These are phyloP conservation scores for Oncopeltus fasciatus DNA, from an alignment of 1,140 invertebrate species.

Conservation along the genomic window DNA sequence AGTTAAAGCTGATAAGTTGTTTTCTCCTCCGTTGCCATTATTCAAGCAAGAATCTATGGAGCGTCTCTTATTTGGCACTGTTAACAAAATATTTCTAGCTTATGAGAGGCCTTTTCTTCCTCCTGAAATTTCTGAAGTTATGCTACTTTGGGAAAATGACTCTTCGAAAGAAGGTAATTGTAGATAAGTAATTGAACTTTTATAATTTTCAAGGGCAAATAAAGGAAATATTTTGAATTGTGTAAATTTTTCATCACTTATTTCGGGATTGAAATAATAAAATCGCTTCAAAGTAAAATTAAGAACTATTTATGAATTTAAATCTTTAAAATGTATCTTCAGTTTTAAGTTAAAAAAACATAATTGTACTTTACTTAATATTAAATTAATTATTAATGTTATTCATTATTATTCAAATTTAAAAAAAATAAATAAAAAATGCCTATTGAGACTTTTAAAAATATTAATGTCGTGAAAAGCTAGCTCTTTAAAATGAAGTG, in stretches of 20 bases:
- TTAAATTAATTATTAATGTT: too few species aligned
- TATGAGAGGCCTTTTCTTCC: slow-evolving; percentile 82
- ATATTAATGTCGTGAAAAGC: too few species aligned
- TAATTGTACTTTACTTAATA: too few species aligned
- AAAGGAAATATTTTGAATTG: too few species aligned
- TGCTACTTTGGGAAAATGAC: slow-evolving; percentile 57
- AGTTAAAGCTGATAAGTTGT: slow-evolving; percentile 53
- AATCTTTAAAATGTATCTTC: background rate
- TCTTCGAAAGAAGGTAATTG: slow-evolving; percentile 14
- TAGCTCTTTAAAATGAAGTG: too few species aligned
- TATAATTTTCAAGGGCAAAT: background rate
- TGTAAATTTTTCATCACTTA: too few species aligned
- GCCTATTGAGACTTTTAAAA: too few species aligned
- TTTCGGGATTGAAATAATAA: too few species aligned
- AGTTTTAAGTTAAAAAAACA: too few species aligned
- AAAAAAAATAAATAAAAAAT: too few species aligned
- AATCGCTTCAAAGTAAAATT: too few species aligned
- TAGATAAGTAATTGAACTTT: background rate
- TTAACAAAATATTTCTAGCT: slow-evolving; percentile 86
- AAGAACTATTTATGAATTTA: background rate
- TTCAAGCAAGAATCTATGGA: slow-evolving; percentile 73
- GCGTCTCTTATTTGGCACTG: slow-evolving; percentile 73
- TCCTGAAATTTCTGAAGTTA: slow-evolving; percentile 70
- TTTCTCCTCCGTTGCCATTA: slow-evolving; percentile 68
- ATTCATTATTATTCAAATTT: too few species aligned